A percentile compares a stretch with the other conserved stretches of the same genome.
These are phyloP conservation scores for Irena cyanogastra DNA, from an alignment of 2,113 vertebrate genomes.

Conservation along the genomic window DNA sequence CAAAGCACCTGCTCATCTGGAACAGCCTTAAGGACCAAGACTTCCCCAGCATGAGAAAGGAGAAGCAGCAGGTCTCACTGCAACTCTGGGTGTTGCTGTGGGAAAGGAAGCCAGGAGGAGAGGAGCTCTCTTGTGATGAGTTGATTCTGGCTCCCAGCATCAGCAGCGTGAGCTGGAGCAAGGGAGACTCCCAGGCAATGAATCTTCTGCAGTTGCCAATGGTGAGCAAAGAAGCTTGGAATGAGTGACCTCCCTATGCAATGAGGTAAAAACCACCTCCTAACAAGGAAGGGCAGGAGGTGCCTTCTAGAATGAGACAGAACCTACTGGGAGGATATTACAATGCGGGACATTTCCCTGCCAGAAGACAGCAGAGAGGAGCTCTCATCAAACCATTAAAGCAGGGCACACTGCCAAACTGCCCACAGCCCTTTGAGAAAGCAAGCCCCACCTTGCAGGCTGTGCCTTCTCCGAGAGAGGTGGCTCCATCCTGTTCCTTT, in stretches of 20 bases:
- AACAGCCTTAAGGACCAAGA: neutral
- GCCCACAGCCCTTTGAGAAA: neutral
- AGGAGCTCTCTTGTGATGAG: slow-evolving; percentile 23
- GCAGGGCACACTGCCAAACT: neutral
- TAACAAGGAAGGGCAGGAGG: neutral
- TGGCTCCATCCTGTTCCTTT: neutral
- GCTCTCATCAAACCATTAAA: neutral
- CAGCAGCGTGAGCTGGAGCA: neutral
- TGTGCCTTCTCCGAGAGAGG: neutral
- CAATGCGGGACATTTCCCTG: neutral
- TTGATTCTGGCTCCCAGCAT: slow-evolving; percentile 9
- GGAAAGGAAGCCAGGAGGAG: slow-evolving; percentile 1
- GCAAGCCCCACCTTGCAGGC: neutral
- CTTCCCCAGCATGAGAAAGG: neutral
- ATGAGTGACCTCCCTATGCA: neutral
- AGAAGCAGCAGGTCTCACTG: neutral
- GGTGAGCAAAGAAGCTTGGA: slow-evolving; percentile 18
- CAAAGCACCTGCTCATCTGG: neutral
- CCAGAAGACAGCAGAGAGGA: neutral
- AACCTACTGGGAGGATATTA: neutral
- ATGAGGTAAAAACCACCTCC: neutral
- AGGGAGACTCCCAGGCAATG: slow-evolving; percentile 17
- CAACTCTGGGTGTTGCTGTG: neutral
- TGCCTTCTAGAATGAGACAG: neutral
- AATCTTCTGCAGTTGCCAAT: neutral